Evolutionary conservation across 2,888 invertebrate genomes (phyloP), one percentile per base, ranked within the genome.

Genomic region (Drosophila maculinotata): DNA sequence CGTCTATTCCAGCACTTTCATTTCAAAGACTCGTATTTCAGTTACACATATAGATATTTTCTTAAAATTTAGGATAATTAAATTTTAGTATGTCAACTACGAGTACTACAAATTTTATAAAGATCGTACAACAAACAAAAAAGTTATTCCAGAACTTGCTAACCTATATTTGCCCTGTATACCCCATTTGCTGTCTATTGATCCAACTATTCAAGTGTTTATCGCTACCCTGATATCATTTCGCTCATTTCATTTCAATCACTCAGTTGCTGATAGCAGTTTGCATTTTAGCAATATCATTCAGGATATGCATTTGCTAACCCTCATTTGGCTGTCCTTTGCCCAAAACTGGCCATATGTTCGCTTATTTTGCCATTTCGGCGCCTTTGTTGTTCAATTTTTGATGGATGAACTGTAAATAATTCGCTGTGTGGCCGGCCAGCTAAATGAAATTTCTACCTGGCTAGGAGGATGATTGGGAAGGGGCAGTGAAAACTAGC

Each of bases 381-480:
- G 74, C 63, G 62, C 59, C 56, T 70, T 73, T 65, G 69, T 64
- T 44, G 20, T 57, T 56, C 52, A 33, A 59, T 53, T 64, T 54
- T 65, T 76, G 75, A 76, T 71, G 76, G 71, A 76, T 76, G 64
- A 47, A 69, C 70, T 57, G 66, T 66, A 70, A 66, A 69, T 74
- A 74, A 74, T 74, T 74, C 36, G 69, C 52, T 69, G 72, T 58
- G 57, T 58, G 72, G 67, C 66, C 56, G 72, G 67, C 66, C 56
- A 26, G 45, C 64, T 48, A 49, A 57, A 54, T 49, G 57, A 62
- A 62, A 39, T 51, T 45, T 41, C 64, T 73, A 72, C 72, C 71
- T 72, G 60, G 48, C 35, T 12, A 7, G 2, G 33, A 10, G 10
- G 14, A 8, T 23, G 39, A n/a, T n/a, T n/a, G n/a, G n/a, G 17